Base-by-base conservation (phyloP, 1,140 invertebrate genomes). In the Diabrotica virgifera region DNA sequence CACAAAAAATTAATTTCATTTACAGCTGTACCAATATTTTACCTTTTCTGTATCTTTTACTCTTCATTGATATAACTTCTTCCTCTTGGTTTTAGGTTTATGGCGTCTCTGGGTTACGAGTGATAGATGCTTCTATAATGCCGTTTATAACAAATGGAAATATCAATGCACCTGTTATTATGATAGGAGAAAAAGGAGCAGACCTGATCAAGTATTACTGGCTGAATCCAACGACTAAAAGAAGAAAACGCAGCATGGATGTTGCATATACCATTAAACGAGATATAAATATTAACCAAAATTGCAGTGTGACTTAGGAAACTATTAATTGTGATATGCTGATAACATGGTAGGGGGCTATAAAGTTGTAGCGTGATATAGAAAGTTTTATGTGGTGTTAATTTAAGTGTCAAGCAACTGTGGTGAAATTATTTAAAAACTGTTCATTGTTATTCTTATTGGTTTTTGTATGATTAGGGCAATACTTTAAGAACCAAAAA, bases 161-260 rank as follows among this genome's bases (percentile, higher is more conserved):
- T 71, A 93, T 93, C 12, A 93, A 94, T 68, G 91, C 91, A 0
- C 90, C 92, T 0, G 87, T 89, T 0, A 91, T 96, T 8, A 96
- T 96, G 94, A 93, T 97, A n/a, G 95, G 82, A 0, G 95, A 97
- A 74, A 96, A 95, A 76, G 94, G 90, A 0, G 85, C 94, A 0
- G 94, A 96, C 80, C 75, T 96, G 75, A 89, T 97, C 6, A 93
- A 93, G 74, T 80, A 85, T 61, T 80, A 87, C 40, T 92, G 90
- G 90, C 68, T 84, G 3, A 64, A 69, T 5, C 80, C 75, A 35
- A 65, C 65, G 10, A 75, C 70, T 13, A 78, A 75, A 62, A 79
- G 79, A 68, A 78, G 77, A 69, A 73, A 73, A 73, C 70, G 68
- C 46, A 72, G 70, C 63, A 11, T 65, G 35, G 37, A 62, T 63